Base-by-base conservation (phyloP, 2,888 invertebrate species). In the Diplazon laetatorius region DNA sequence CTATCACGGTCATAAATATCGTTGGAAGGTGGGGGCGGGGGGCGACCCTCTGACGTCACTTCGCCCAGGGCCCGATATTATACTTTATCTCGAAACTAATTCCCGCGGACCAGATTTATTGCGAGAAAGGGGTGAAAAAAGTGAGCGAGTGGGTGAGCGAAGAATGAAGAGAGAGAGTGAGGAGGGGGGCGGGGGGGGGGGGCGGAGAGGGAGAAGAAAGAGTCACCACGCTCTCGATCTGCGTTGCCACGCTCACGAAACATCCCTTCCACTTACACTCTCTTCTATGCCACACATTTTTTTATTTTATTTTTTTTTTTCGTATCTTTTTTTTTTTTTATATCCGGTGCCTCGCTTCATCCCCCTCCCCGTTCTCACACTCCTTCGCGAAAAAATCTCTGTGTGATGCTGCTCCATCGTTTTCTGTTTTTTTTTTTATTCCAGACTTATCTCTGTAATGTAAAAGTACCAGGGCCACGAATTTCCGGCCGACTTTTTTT, bases 51-150 rank as follows among this genome's bases (percentile, higher is more conserved):
- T 89, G 90, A 90, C 90, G 89, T 90, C 89, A 89, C 88, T 80
- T 89, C 87, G 85, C 85, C 88, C 89, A 87, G 87, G 87, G 89
- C 88, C 90, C 89, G 91, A 91, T 91, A 91, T 91, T 91, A 91
- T 91, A 90, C 91, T 91, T 91, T 91, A 91, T 91, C 91, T 91
- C 89, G 86, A 91, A 91, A 90, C 91, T 91, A 91, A 91, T 91
- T 91, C 91, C 90, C 89, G 89, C 88, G 89, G n/a, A 85, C 85
- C 90, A 91, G 91, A 91, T 91, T 91, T 91, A 91, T 91, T 88
- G 89, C 90, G 87, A 89, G 89, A 89, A 88, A 89, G 89, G 85
- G 88, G 89, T 87, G 86, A 89, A 90, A 89, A 88, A 87, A 81
- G 69, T 68, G 42, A 68, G 65, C 39, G 48, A 30, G 39, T 10